Evolutionary conservation across 2,797 vertebrate species (phyloP), one percentile per base, ranked within the genome.

Genomic region (Lacerta agilis): DNA sequence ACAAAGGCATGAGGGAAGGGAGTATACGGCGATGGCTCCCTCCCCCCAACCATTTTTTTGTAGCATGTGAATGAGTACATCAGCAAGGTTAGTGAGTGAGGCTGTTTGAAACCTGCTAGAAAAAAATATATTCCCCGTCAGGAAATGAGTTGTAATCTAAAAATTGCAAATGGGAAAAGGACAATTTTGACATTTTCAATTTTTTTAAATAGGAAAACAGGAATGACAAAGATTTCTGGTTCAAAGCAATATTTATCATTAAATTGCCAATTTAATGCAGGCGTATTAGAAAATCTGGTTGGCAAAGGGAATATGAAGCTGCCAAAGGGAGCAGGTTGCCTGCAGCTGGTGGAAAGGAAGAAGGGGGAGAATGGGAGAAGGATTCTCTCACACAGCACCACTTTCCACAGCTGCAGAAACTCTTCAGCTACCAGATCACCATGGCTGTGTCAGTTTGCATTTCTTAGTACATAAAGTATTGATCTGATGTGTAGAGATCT

Each of bases 141-240:
- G 33, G 58, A 71, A 58, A 79, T 69, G 43, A 79, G n/a, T 58
- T 86, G 64, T n/a, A 79, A 58, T 79, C 75, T 27, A 69, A 86
- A 69, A 49, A 71, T 38, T 29, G 4, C 55, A 45, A 45, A 86
- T 29, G 33, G 43, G 41, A 10, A 86, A 86, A 86, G n/a, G 85
- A 71, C 85, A 58, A 25, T 71, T 86, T 79, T 71, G 76, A 79
- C 66, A 29, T 71, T 55, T 86, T 67, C 66, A 55, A 71, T 55
- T 67, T 86, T 78, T 86, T 78, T 76, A 55, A 8, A 3, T 29
- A n/a, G 64, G 64, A 79, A 55, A 86, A 45, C 23, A 86, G 33
- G 45, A 79, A 38, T 38, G 66, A 79, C 38, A 69, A 64, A 13
- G 73, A 72, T 79, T 58, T 49, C n/a, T 72, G 43, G 8, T 86